Conservation (phyloP, 2,113 vertebrate genomes). For the Albula goreensis region DNA sequence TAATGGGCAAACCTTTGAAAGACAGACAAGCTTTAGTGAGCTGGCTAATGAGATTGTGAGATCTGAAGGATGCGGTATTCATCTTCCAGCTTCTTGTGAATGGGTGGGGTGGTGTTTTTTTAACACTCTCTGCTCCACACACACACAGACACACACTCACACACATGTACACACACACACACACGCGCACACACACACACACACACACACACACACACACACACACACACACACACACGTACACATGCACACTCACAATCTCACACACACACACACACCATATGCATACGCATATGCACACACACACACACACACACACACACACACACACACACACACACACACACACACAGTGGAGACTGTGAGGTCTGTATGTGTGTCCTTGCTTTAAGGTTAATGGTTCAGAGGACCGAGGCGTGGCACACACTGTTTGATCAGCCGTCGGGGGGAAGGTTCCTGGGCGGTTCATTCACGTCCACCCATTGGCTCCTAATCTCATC, state of each 20-base stretch:
- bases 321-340: too few relatives aligned
- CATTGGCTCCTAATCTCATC: slow-evolving; percentile 40
- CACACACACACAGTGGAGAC: too few relatives aligned
- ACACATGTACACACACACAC: too few relatives aligned
- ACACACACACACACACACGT: too few relatives aligned
- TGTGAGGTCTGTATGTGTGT: slow-evolving; percentile 26
- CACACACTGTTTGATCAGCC: slow-evolving; percentile 46
- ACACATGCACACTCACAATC: too few relatives aligned
- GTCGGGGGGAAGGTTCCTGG: slow-evolving; percentile 34
- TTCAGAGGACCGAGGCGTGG: slow-evolving; percentile 36
- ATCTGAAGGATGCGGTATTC: slow-evolving; percentile 6
- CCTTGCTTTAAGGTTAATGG: slow-evolving; percentile 48
- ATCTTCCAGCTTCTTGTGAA: neutral
- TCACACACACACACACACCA: too few relatives aligned
- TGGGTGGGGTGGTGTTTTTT: neutral
- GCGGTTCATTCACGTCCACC: slow-evolving; percentile 27
- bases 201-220: too few relatives aligned
- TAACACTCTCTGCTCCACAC: too few relatives aligned
- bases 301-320: too few relatives aligned
- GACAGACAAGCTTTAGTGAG: neutral
- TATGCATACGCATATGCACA: too few relatives aligned
- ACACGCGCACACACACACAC: too few relatives aligned
- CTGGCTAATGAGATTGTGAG: slow-evolving; percentile 20
- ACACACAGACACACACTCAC: too few relatives aligned
- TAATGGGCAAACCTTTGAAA: slow-evolving; percentile 26